Percentiles rank a stretch among this genome's conserved stretches.
Conservation (phyloP, 2,113 vertebrate species). For the Cacatua alba region DNA sequence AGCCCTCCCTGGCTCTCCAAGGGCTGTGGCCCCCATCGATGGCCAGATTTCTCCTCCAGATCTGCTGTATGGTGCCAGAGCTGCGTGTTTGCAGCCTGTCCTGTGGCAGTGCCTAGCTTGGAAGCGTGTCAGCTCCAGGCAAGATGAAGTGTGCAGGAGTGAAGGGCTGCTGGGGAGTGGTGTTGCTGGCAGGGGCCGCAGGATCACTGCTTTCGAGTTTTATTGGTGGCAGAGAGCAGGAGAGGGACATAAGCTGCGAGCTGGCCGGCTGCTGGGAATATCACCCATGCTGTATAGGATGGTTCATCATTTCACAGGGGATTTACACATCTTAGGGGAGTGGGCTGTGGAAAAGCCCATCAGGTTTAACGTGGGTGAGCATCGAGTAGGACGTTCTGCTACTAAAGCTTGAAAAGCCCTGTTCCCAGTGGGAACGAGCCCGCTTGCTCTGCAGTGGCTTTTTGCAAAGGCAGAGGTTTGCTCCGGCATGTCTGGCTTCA, state of each 20-base stretch:
- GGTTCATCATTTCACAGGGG: background rate
- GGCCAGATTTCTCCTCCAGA: background rate
- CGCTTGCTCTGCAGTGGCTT: background rate
- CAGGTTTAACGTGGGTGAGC: background rate
- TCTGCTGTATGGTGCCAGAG: background rate
- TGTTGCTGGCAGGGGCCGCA: background rate
- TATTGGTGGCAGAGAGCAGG: background rate
- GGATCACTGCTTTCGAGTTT: background rate
- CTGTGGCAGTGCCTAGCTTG: background rate
- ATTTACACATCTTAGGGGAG: background rate
- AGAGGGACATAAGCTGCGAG: background rate
- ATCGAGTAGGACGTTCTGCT: background rate
- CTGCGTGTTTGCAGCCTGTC: background rate
- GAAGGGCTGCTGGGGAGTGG: background rate
- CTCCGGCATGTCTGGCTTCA: background rate
- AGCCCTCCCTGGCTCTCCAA: background rate
- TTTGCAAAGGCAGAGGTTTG: background rate
- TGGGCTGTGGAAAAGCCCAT: background rate
- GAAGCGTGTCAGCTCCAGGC: background rate
- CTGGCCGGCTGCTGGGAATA: background rate
- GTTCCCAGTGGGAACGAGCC: accelerated
- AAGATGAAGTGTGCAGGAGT: background rate
- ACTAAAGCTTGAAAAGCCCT: background rate
- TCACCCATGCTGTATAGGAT: background rate
- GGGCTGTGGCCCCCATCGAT: background rate